Evolutionary conservation across 1,140 invertebrate species (phyloP).

Genomic region (Goniozus legneri): DNA sequence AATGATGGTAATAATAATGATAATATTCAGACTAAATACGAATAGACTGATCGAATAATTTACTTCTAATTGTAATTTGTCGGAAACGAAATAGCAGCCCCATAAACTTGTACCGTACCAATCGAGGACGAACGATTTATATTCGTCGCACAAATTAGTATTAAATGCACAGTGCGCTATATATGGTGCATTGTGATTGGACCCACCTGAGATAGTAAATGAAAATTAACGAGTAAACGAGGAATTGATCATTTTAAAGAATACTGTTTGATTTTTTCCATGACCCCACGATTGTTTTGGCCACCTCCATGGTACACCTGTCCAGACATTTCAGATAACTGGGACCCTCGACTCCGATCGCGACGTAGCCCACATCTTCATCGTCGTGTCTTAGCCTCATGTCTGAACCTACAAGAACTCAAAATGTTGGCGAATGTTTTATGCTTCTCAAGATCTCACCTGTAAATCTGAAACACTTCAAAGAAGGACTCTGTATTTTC

Average conservation of each 20-base stretch:
- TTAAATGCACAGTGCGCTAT: conserved; percentile 38
- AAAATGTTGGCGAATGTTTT: background rate
- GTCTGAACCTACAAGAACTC: conserved; percentile 18
- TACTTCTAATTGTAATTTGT: conserved; percentile 30
- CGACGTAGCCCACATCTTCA: conserved; percentile 24
- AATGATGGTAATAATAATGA: background rate
- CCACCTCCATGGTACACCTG: conserved; percentile 21
- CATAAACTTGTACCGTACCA: conserved; percentile 49
- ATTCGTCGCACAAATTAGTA: conserved; percentile 36
- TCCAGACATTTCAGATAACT: conserved; percentile 18
- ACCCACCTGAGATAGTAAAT: conserved; percentile 22
- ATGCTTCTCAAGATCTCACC: conserved; percentile 7
- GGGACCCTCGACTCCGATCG: conserved; percentile 30
- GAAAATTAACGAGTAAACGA: background rate
- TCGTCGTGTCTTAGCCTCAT: conserved; percentile 31
- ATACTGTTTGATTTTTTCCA: conserved; percentile 10
- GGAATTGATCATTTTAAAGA: conserved; percentile 6
- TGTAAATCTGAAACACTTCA: conserved; percentile 16
- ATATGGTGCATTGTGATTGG: conserved; percentile 28
- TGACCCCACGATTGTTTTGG: conserved; percentile 26
- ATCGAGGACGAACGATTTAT: conserved; percentile 45
- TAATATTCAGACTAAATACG: background rate
- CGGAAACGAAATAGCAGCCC: conserved; percentile 45
- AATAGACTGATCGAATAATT: background rate
- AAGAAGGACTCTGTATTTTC: background rate